Conservation (phyloP, 1,140 invertebrate species). For the Pomacea maculata region DNA sequence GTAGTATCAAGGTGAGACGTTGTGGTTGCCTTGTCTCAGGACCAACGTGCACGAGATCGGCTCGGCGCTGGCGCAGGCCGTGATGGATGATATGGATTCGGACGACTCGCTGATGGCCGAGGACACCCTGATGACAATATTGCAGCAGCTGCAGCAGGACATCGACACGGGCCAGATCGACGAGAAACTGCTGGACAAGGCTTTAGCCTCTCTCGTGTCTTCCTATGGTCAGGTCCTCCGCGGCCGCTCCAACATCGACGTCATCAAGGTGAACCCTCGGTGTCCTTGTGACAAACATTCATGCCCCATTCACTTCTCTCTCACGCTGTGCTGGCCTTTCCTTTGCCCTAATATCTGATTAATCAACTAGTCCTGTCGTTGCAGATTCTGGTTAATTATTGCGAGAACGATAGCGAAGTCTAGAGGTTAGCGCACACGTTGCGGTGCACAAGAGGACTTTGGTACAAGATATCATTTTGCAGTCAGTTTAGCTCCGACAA, state of each 20-base stretch:
- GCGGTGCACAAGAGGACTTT: too few relatives aligned
- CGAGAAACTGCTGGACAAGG: constrained; percentile 9
- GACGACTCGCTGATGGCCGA: constrained; percentile 9
- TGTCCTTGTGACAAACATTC: too few relatives aligned
- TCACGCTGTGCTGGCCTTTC: too few relatives aligned
- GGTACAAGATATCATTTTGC: too few relatives aligned
- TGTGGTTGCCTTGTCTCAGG: not conserved
- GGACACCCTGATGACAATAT: constrained; percentile 8
- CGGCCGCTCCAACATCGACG: not conserved
- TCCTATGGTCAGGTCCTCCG: constrained; percentile 12
- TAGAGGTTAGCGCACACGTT: too few relatives aligned
- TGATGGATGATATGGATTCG: constrained; percentile 6
- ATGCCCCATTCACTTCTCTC: too few relatives aligned
- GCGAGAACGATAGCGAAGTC: too few relatives aligned
- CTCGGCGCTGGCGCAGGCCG: constrained; percentile 7
- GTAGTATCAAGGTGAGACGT: too few relatives aligned
- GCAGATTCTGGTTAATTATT: too few relatives aligned
- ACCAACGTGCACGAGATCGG: constrained; percentile 16
- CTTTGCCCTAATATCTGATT: too few relatives aligned
- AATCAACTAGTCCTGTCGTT: too few relatives aligned
- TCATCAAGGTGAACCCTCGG: not conserved
- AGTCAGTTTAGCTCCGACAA: too few relatives aligned
- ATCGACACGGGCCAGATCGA: not conserved
- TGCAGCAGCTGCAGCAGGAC: constrained; percentile 6
- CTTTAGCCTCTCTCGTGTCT: constrained; percentile 10